Evolutionary conservation across 2,888 invertebrate species (phyloP).

Genomic region (Brenthis daphne): DNA sequence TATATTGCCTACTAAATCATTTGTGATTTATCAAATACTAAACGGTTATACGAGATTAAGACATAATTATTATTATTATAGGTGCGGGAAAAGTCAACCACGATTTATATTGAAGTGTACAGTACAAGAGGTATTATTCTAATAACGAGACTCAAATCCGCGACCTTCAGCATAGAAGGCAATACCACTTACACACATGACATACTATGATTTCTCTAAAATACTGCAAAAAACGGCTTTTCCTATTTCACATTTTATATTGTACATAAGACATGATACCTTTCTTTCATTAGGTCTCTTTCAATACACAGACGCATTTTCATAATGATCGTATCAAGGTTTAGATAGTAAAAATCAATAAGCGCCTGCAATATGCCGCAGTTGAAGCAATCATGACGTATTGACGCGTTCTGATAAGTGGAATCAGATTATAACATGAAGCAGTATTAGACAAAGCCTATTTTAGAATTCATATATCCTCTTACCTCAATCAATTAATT

Average conservation of each 20-base stretch:
- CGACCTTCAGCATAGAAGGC: too few species aligned
- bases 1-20: too few species aligned
- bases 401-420: conserved; percentile 27
- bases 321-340: conserved; percentile 25
- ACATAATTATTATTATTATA: too few species aligned
- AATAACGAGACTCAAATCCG: too few species aligned
- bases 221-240: too few species aligned
- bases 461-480: background rate
- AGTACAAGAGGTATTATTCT: too few species aligned
- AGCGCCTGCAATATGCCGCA: conserved; percentile 32
- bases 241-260: background rate
- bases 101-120: too few species aligned
- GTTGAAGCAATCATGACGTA: conserved; percentile 26
- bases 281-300: background rate
- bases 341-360: conserved; percentile 36
- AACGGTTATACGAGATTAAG: too few species aligned
- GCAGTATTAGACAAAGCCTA: background rate
- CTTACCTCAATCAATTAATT: background rate
- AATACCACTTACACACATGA: too few species aligned
- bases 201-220: too few species aligned
- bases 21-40: too few species aligned
- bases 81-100: too few species aligned
- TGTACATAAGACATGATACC: background rate
- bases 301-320: conserved; percentile 7
- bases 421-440: conserved; percentile 19